Conservation (phyloP, 1,140 invertebrate genomes). For the Platorchestia sp. region DNA sequence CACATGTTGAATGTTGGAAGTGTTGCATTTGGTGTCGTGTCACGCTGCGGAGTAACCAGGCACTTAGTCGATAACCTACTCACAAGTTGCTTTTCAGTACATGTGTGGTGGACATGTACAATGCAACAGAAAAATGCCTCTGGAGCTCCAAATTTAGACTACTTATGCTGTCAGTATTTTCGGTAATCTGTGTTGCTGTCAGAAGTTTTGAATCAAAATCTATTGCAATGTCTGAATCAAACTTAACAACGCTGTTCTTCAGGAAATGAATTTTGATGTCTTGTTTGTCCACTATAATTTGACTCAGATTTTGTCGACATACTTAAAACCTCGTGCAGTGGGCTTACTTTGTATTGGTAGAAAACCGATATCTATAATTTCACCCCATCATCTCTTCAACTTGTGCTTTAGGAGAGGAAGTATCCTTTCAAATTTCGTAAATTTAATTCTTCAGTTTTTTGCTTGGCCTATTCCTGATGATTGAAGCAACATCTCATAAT, state of each 20-base stretch:
- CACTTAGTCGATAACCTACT: not conserved
- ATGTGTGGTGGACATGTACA: not conserved
- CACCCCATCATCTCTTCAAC: not conserved
- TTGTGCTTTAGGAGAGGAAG: not conserved
- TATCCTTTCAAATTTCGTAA: not conserved
- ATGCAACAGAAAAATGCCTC: not conserved
- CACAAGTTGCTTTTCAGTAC: not conserved
- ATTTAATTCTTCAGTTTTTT: not conserved
- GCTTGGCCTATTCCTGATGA: not conserved
- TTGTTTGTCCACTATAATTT: not conserved
- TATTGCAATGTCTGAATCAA: not conserved
- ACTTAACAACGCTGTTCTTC: not conserved
- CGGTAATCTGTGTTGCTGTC: not conserved
- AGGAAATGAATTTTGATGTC: too few relatives aligned
- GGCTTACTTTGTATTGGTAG: not conserved
- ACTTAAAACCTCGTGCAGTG: not conserved
- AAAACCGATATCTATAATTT: not conserved
- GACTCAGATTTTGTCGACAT: not conserved
- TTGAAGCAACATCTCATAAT: not conserved
- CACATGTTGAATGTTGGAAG: constrained; percentile 22
- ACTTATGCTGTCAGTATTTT: not conserved
- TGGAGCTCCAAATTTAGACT: not conserved
- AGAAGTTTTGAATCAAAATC: not conserved
- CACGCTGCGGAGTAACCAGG: constrained; percentile 35
- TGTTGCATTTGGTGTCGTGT: constrained; percentile 44